Evolutionary conservation across 2,797 vertebrate genomes (phyloP).

Genomic region (Pseudopleuronectes americanus): DNA sequence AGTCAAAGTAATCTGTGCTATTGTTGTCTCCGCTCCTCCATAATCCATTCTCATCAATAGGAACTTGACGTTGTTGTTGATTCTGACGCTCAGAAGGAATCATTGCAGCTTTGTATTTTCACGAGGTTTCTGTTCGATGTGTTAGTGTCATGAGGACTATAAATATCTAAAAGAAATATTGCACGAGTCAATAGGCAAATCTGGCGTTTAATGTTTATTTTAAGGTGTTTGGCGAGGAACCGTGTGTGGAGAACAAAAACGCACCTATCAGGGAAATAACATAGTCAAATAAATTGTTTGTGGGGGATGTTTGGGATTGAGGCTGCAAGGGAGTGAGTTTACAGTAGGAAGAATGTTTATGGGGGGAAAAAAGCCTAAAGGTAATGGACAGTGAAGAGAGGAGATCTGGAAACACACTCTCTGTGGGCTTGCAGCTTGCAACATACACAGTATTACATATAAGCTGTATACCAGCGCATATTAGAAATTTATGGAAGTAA

Average conservation of each 20-base stretch:
- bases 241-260: background rate
- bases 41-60: conserved; percentile 24
- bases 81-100: conserved; percentile 36
- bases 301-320: background rate
- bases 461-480: background rate
- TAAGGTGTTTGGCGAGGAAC: background rate
- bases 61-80: conserved; percentile 25
- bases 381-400: too few relatives aligned
- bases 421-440: too few relatives aligned
- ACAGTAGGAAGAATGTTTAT: background rate
- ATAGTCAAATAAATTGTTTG: background rate
- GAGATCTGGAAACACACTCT: too few relatives aligned
- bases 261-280: conserved; percentile 3
- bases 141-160: conserved; percentile 8
- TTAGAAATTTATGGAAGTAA: conserved; percentile 4
- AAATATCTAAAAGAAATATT: conserved; percentile 24
- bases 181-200: conserved; percentile 10
- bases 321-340: background rate
- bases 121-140: conserved; percentile 9
- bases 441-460: too few relatives aligned
- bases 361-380: too few relatives aligned
- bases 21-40: conserved; percentile 53
- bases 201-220: conserved; percentile 4
- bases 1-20: conserved; percentile 56
- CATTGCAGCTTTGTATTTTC: conserved; percentile 23